Conservation (phyloP, 2,113 vertebrate species). For the Eulemur macaco region DNA sequence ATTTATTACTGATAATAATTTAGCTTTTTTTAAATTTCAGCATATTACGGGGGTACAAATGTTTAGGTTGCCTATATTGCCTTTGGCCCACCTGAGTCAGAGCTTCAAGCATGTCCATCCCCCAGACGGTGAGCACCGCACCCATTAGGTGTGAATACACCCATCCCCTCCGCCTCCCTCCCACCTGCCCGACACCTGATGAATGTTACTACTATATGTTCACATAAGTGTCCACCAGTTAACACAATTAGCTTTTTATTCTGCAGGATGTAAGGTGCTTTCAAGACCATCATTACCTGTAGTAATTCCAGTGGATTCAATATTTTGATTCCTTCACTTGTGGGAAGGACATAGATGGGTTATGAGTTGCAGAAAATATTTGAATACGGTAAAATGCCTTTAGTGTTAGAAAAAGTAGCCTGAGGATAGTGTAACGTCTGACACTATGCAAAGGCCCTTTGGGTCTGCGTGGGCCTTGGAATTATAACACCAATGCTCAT, state of each 20-base stretch:
- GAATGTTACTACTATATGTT: too few relatives aligned
- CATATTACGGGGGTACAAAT: too few relatives aligned
- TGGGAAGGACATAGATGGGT: not conserved
- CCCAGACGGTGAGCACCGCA: too few relatives aligned
- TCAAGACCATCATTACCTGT: not conserved
- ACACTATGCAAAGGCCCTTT: not conserved
- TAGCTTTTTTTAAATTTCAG: not conserved
- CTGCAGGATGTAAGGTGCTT: not conserved
- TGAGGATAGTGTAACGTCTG: too few relatives aligned
- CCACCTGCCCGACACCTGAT: too few relatives aligned
- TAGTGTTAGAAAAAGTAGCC: not conserved
- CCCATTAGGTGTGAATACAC: too few relatives aligned
- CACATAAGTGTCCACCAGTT: too few relatives aligned
- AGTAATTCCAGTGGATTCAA: not conserved
- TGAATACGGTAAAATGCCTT: not conserved
- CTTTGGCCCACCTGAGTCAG: too few relatives aligned
- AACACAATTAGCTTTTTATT: not conserved
- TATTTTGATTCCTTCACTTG: not conserved
- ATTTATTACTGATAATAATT: not conserved
- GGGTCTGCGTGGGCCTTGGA: not conserved
- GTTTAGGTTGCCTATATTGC: too few relatives aligned
- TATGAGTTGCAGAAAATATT: not conserved
- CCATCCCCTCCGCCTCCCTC: too few relatives aligned
- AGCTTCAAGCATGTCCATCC: too few relatives aligned
- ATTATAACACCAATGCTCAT: not conserved